A percentile compares a stretch with the other conserved stretches of the same genome.
These are phyloP conservation scores for Tachysurus vachellii DNA, from an alignment of 2,113 vertebrate species.

Conservation along the genomic window DNA sequence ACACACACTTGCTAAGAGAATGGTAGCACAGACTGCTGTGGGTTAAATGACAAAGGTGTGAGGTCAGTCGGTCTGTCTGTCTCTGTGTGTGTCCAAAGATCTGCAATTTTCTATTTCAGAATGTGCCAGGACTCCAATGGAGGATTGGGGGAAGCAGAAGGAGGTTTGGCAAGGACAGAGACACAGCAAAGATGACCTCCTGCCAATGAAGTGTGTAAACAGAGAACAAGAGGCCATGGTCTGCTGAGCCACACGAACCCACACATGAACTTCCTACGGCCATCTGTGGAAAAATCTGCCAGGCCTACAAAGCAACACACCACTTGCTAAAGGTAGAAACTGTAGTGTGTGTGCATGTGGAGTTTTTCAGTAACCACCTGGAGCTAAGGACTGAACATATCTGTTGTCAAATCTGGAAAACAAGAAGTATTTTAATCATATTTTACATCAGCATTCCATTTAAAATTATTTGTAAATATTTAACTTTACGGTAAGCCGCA, in stretches of 20 bases:
- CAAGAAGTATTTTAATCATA: not conserved
- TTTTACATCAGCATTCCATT: not conserved
- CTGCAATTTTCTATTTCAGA: constrained; percentile 39
- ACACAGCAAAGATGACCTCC: constrained; percentile 53
- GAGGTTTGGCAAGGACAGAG: constrained; percentile 53
- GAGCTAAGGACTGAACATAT: not conserved
- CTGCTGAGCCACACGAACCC: constrained; percentile 2
- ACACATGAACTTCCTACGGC: constrained; percentile 1
- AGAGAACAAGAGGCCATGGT: constrained; percentile 1
- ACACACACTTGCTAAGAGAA: constrained; percentile 12
- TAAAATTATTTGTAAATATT: not conserved
- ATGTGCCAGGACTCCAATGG: constrained; percentile 52
- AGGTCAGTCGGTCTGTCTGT: constrained; percentile 7
- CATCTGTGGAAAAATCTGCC: not conserved
- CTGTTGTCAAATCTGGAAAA: not conserved
- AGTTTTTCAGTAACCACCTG: not conserved
- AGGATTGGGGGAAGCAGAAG: constrained; percentile 43
- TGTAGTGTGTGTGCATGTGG: not conserved
- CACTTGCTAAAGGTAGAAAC: not conserved
- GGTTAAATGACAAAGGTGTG: constrained; percentile 20
- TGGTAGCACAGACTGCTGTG: not conserved
- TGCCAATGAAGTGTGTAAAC: constrained; percentile 56
- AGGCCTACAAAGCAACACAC: not conserved
- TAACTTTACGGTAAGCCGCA: not conserved
- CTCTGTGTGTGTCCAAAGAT: constrained; percentile 31